Evolutionary conservation across 2,888 invertebrate genomes (phyloP).

Genomic region (Busseola fusca): DNA sequence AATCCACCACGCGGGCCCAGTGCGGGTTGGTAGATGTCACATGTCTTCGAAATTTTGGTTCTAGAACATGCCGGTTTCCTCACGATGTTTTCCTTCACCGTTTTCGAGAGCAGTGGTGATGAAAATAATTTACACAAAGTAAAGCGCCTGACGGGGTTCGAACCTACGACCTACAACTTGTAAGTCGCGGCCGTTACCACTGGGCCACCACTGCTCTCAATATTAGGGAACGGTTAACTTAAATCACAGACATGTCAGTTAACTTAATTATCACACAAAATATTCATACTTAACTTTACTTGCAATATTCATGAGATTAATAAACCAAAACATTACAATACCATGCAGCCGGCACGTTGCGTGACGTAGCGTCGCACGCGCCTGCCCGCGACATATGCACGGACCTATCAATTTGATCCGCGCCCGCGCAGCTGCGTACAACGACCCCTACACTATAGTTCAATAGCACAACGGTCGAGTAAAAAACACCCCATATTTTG

Average conservation of each 20-base stretch:
- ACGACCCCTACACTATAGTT: slow-evolving; percentile 74
- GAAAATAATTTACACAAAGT: no score
- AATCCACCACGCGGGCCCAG: no score
- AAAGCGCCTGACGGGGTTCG: no score
- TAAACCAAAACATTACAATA: slow-evolving; percentile 54
- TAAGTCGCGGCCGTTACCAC: no score
- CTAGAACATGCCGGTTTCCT: no score
- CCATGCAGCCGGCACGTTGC: slow-evolving; percentile 64
- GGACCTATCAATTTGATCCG: slow-evolving; percentile 85
- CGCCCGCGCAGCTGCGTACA: slow-evolving; percentile 85
- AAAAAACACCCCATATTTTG: slow-evolving; percentile 81
- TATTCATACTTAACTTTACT: slow-evolving; percentile 1
- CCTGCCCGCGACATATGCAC: slow-evolving; percentile 74
- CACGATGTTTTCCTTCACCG: no score
- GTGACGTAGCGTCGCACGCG: slow-evolving; percentile 77
- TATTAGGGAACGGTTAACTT: neutral
- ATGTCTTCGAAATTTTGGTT: no score
- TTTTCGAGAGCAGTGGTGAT: no score
- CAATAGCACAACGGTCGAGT: slow-evolving; percentile 52
- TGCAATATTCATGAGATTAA: slow-evolving; percentile 62
- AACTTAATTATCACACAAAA: slow-evolving; percentile 6
- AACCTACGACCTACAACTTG: no score
- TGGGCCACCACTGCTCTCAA: no score
- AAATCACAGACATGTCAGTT: neutral
- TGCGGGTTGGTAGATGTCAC: no score